These are phyloP conservation scores for Trichosurus vulpecula DNA, from an alignment of 2,797 vertebrate genomes.

Conservation along the genomic window DNA sequence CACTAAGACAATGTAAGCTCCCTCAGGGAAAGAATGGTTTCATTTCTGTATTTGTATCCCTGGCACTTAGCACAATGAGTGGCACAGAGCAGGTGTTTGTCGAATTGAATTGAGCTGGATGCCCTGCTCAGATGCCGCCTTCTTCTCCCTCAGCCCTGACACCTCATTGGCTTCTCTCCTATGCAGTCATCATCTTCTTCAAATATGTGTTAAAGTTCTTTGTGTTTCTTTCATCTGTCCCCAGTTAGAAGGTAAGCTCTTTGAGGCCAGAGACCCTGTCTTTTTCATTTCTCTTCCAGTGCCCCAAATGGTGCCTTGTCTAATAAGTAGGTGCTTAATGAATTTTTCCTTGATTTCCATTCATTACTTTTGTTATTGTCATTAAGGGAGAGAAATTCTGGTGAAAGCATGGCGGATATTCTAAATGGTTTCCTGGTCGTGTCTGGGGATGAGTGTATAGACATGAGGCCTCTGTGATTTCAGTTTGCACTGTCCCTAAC, in stretches of 20 bases:
- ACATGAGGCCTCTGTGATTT: neutral
- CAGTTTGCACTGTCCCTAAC: neutral
- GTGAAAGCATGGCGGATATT: neutral
- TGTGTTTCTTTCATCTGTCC: neutral
- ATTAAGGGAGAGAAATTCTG: neutral
- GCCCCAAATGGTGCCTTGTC: neutral
- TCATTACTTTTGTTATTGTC: neutral
- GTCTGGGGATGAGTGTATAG: neutral
- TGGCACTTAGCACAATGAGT: neutral
- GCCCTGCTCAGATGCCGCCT: neutral
- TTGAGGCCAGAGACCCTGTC: neutral
- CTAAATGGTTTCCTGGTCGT: neutral
- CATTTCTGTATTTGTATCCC: neutral
- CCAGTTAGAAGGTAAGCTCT: neutral
- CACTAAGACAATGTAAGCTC: neutral
- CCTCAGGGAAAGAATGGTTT: neutral
- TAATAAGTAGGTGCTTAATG: neutral
- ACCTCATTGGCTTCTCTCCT: neutral
- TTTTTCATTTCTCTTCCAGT: neutral
- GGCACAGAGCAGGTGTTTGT: neutral
- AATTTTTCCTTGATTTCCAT: neutral
- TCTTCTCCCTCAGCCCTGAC: neutral
- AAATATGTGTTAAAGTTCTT: neutral
- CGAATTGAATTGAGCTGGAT: neutral
- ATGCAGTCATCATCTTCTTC: neutral